phyloP scores from a whole-genome alignment of 2,888 invertebrate genomes.

The Nomada hirtipes region DNA sequence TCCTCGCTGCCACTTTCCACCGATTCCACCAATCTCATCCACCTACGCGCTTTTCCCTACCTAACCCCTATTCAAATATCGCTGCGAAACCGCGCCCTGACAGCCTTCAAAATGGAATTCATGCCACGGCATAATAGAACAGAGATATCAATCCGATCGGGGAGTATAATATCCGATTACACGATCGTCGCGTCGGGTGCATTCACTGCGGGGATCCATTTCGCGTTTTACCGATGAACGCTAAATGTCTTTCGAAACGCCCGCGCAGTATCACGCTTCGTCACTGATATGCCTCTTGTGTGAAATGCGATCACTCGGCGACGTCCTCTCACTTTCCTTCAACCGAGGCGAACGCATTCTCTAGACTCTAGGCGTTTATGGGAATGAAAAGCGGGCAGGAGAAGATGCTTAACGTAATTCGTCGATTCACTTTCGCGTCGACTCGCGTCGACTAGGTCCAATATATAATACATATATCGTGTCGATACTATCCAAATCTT shows the following conservation, averaged over 20 bases:
- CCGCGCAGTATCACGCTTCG: neutral
- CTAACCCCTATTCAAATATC: slow-evolving; percentile 69
- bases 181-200: slow-evolving; percentile 41
- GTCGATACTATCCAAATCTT: no score
- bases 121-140: slow-evolving; percentile 73
- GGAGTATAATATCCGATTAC: slow-evolving; percentile 77
- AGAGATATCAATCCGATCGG: slow-evolving; percentile 74
- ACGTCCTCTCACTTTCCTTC: neutral
- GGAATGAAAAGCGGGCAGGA: neutral
- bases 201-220: neutral
- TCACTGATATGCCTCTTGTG: slow-evolving; percentile 2
- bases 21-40: neutral
- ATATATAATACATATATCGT: no score
- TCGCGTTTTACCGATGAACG: slow-evolving; percentile 7
- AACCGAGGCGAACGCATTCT: no score
- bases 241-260: slow-evolving; percentile 37
- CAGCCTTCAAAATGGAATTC: slow-evolving; percentile 74
- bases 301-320: neutral
- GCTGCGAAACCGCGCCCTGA: slow-evolving; percentile 59
- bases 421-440: no score
- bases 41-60: neutral
- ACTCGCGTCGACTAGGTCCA: no score
- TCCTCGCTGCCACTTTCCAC: slow-evolving; percentile 39
- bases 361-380: neutral
- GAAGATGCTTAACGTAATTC: neutral